Evolutionary conservation across 2,888 invertebrate genomes (phyloP), one percentile per base, ranked within the genome.

Genomic region (Spicauda simplicius): DNA sequence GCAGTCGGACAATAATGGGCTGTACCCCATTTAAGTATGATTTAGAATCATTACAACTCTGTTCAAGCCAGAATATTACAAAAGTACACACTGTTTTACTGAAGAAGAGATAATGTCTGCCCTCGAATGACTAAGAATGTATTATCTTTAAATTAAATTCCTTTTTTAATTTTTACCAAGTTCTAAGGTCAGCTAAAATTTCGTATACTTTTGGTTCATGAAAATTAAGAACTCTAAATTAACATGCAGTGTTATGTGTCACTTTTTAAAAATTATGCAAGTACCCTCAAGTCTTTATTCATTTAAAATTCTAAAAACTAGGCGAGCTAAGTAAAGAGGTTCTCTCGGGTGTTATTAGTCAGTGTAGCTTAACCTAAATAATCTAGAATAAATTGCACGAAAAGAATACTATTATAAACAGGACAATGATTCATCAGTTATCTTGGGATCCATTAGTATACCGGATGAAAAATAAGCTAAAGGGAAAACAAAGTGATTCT

Each of bases 231-330:
- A 18, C 50, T 6, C 18, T 50, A 50, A 50, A 50, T 8, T 18
- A 50, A 50, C 16, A 18, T 10, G 18, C 50, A 18, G 48, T 16
- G 16, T 16, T 7, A 48, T 16, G 7, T 16, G n/a, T 16, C 12
- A 48, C 2, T 50, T 50, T 50, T 60, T 52, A 52, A 48, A 14
- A 60, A 20, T 50, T 60, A 60, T 60, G 60, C 60, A 60, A 50
- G 30, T 14, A 37, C 6, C 16, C 60, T 48, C 33, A 60, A 60
- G 60, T 50, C 30, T 18, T 50, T 50, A 45, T 60, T 60, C 48
- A 60, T 60, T 60, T 60, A 60, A 60, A 50, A 60, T 60, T 60
- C 59, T 60, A 50, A 60, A 59, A 60, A 50, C 58, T 25, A 16
- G 50, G 59, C 30, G 59, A 59, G 59, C 50, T 60, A 60, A 50